Percentiles rank a stretch among this genome's conserved stretches.
These are phyloP conservation scores for Aeoliscus strigatus DNA, from an alignment of 2,797 vertebrate genomes.

Conservation along the genomic window DNA sequence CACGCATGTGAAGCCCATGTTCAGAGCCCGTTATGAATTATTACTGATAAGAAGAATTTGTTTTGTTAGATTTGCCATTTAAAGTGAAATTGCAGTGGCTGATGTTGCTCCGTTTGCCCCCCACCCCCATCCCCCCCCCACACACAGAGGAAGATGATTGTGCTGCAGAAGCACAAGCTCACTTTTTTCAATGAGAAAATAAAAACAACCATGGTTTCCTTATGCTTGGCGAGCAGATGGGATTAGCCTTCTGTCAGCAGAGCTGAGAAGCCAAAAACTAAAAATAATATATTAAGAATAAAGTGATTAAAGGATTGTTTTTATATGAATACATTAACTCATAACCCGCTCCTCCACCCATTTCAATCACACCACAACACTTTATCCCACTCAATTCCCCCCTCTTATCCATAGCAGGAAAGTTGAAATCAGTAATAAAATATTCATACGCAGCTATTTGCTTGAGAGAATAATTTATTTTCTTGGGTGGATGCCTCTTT, in stretches of 20 bases:
- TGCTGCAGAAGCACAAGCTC: conserved; percentile 27
- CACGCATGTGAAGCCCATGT: conserved; percentile 40
- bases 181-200: conserved; percentile 44
- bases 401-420: conserved; percentile 55
- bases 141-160: conserved; percentile 20
- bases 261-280: conserved; percentile 54
- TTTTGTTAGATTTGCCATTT: conserved; percentile 40
- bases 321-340: conserved; percentile 63
- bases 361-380: conserved; percentile 36
- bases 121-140: too few relatives aligned
- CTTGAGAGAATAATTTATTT: conserved; percentile 78
- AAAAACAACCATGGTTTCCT: conserved; percentile 50
- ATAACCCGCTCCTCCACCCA: conserved; percentile 24
- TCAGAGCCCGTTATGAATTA: conserved; percentile 31
- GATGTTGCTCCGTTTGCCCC: conserved; percentile 30
- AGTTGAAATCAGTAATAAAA: conserved; percentile 74
- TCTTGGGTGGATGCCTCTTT: conserved; percentile 70
- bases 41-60: conserved; percentile 31
- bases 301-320: conserved; percentile 68
- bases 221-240: conserved; percentile 50
- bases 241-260: conserved; percentile 66
- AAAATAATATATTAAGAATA: conserved; percentile 63
- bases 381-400: conserved; percentile 45
- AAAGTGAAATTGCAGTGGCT: conserved; percentile 28
- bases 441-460: conserved; percentile 74